Evolutionary conservation across 1,140 invertebrate genomes (phyloP).

Genomic region (Pemphigus obesinymphae): DNA sequence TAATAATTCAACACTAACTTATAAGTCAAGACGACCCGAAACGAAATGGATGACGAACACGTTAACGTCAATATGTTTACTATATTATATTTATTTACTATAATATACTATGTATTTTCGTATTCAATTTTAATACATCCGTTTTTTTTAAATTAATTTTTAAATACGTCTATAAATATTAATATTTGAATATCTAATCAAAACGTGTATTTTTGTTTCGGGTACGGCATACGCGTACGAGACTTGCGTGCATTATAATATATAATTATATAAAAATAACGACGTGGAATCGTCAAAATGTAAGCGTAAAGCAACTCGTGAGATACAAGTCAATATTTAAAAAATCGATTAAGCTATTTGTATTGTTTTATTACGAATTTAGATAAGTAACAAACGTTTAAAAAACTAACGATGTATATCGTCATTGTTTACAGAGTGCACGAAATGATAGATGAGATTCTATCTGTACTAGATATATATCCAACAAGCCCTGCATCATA

Average conservation of each 20-base stretch:
- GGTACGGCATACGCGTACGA: background rate
- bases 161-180: too few species aligned
- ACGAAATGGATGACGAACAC: too few species aligned
- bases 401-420: background rate
- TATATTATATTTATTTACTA: too few species aligned
- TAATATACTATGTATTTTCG: too few species aligned
- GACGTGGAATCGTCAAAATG: background rate
- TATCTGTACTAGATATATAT: background rate
- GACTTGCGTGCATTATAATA: background rate
- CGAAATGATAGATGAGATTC: background rate
- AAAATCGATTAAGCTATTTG: slow-evolving; percentile 2
- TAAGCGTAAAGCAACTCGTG: background rate
- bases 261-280: too few species aligned
- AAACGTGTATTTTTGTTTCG: background rate
- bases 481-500: background rate
- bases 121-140: too few species aligned
- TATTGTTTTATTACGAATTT: slow-evolving; percentile 7
- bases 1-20: too few species aligned
- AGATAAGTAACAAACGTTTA: background rate
- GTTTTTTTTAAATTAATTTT: too few species aligned
- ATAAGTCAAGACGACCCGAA: too few species aligned
- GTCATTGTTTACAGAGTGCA: slow-evolving; percentile 1
- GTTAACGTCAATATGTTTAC: too few species aligned
- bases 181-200: background rate
- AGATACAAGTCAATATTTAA: background rate